phyloP scores from a whole-genome alignment of 30 jellyfish, hydroid and myxozoan genomes.

The Aurelia aurita complex sp. Pacific region DNA sequence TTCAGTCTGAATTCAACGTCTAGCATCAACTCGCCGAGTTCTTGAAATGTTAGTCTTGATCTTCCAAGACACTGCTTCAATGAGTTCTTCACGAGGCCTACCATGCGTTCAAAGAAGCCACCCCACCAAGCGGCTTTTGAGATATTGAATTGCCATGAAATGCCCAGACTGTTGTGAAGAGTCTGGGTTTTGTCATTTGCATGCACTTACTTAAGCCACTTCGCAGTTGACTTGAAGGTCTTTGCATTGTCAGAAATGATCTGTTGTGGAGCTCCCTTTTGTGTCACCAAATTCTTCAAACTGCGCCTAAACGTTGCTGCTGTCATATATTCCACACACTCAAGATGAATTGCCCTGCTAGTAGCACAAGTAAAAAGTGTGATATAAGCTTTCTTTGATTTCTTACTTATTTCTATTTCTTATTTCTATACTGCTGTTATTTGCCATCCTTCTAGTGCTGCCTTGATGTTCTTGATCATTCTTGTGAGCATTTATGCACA shows the following conservation, averaged over 20 bases:
- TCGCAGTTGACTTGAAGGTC: slow-evolving; percentile 47
- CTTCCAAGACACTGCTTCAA: slow-evolving; percentile 28
- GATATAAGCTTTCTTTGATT: slow-evolving; percentile 19
- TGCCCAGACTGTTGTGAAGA: background rate
- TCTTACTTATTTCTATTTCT: slow-evolving; percentile 12
- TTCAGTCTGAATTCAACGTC: slow-evolving; percentile 13
- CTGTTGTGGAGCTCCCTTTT: slow-evolving; percentile 66
- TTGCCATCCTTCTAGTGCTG: too few species aligned
- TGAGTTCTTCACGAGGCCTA: slow-evolving; percentile 30
- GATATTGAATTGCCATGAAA: slow-evolving; percentile 46
- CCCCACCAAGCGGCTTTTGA: slow-evolving; percentile 68
- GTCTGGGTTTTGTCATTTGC: slow-evolving; percentile 12
- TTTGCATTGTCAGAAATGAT: slow-evolving; percentile 60
- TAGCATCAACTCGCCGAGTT: background rate
- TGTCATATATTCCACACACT: slow-evolving; percentile 25
- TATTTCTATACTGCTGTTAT: too few species aligned
- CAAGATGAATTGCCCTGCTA: slow-evolving; percentile 55
- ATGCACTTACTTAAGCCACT: slow-evolving; percentile 29
- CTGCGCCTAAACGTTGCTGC: slow-evolving; percentile 31
- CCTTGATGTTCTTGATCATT: too few species aligned
- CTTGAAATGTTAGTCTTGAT: background rate
- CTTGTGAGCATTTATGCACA: too few species aligned
- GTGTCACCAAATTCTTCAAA: slow-evolving; percentile 41
- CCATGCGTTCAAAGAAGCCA: slow-evolving; percentile 60
- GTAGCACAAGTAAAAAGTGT: slow-evolving; percentile 64